These are phyloP conservation scores for Crotophaga sulcirostris DNA, from an alignment of 2,113 vertebrate genomes.

Conservation along the genomic window DNA sequence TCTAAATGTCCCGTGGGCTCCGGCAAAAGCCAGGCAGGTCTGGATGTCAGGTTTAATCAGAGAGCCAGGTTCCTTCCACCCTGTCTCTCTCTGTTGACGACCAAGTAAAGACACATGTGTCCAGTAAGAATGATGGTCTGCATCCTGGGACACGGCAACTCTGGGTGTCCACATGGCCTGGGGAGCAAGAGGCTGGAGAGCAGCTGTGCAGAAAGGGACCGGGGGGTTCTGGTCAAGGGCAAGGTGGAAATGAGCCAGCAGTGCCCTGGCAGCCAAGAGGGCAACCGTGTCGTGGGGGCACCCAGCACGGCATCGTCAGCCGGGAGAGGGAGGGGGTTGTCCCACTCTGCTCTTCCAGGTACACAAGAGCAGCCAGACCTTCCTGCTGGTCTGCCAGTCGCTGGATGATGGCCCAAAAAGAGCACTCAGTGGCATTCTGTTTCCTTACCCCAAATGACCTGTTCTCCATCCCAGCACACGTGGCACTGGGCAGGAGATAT, in stretches of 20 bases:
- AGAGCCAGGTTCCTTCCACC: background rate
- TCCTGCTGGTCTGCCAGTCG: background rate
- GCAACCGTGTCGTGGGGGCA: too few species aligned
- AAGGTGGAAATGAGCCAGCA: too few species aligned
- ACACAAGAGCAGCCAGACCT: background rate
- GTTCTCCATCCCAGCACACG: background rate
- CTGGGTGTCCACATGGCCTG: too few species aligned
- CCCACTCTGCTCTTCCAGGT: background rate
- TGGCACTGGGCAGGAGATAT: background rate
- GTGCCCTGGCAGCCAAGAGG: too few species aligned
- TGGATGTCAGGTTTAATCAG: background rate
- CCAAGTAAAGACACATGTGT: background rate
- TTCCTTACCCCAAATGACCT: background rate
- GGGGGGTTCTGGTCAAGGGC: too few species aligned
- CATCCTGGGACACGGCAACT: too few species aligned
- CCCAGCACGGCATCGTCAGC: too few species aligned
- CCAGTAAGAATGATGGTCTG: background rate
- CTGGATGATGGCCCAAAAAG: background rate
- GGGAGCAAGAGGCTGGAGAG: too few species aligned
- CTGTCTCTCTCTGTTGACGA: background rate
- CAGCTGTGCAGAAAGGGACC: too few species aligned
- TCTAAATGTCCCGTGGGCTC: background rate
- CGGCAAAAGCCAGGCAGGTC: background rate
- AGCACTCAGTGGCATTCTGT: background rate
- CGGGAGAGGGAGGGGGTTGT: too few species aligned